phyloP scores from a whole-genome alignment of 2,797 vertebrate species.

The Columba guinea region DNA sequence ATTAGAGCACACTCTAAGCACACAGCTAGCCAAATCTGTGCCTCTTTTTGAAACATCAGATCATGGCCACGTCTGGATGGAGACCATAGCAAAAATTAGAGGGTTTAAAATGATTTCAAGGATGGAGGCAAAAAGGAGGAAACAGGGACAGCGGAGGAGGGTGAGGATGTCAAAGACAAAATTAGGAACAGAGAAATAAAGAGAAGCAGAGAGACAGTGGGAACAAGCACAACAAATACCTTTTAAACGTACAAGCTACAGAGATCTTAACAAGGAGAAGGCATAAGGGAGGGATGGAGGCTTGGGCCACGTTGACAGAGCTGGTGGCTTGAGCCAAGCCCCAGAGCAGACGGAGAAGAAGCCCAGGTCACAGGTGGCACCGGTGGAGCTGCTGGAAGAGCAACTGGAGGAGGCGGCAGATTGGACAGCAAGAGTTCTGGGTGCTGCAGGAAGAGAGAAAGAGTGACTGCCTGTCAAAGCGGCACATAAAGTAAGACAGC shows the following conservation, averaged over 20 bases:
- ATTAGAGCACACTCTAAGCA: not conserved
- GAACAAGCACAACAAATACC: fast-evolving
- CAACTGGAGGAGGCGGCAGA: not conserved
- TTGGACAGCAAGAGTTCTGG: not conserved
- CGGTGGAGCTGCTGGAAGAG: not conserved
- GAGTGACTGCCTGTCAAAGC: not conserved
- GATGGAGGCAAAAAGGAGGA: not conserved
- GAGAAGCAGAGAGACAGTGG: not conserved
- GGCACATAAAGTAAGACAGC: not conserved
- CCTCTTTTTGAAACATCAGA: not conserved
- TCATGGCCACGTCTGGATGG: not conserved
- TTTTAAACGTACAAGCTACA: not conserved
- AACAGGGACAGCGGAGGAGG: not conserved
- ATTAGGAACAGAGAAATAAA: not conserved
- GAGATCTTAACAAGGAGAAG: not conserved
- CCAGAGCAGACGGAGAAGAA: not conserved
- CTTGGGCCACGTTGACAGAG: not conserved
- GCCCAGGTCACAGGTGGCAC: not conserved
- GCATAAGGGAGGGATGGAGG: not conserved
- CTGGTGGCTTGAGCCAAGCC: not conserved
- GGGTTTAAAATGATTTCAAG: not conserved
- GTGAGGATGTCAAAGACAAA: not conserved
- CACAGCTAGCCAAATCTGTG: not conserved
- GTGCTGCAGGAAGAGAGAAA: not conserved
- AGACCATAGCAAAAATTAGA: not conserved